Base-by-base conservation (phyloP, 2,113 vertebrate species). In the Pogonocichla stellata region DNA sequence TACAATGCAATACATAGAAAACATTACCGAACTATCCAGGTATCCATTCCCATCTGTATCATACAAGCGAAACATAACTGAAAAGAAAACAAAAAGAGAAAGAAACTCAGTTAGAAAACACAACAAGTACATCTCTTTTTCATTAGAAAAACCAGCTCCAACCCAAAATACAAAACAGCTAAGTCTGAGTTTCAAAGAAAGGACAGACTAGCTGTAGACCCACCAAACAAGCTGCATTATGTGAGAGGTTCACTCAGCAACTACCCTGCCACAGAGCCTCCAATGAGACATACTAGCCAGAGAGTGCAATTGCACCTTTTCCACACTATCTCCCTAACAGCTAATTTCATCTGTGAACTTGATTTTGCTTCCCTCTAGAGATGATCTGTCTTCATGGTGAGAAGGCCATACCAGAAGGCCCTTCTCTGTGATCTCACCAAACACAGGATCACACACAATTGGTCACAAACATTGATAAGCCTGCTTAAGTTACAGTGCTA, bases 21-120 rank as follows among this genome's bases (percentile, higher is more conserved):
- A 62, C 64, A 83, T 98, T 98, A 99, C 98, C 98, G 98, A 98
- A 92, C 98, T 99, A 92, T 98, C 98, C 94, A 99, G 96, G 95
- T 97, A 98, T 51, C 98, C 98, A 94, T 98, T 99, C 17, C 98
- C 98, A 96, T 99, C 98, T 9, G 98, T 98, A 89, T 99, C 98
- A 83, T 99, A 98, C 38, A 99, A 98, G 33, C 98, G 98, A 96
- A 99, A 99, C 98, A 98, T 99, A 97, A 99, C 98, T 99, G 80
- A 67, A 96, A 96, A 89, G 38, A 43, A 91, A 87, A 85, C 16
- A 95, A 89, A 66, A 88, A 65, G 19, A 91, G 51, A 95, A 84
- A 17, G 19, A 88, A 92, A 40, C 75, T 80, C 72, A 31, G 47
- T 86, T 38, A 96, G 38, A 78, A 92, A 48, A 64, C 6, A 29